Base-by-base conservation (phyloP, 2,888 invertebrate genomes). In the Eustalomyia histrio region DNA sequence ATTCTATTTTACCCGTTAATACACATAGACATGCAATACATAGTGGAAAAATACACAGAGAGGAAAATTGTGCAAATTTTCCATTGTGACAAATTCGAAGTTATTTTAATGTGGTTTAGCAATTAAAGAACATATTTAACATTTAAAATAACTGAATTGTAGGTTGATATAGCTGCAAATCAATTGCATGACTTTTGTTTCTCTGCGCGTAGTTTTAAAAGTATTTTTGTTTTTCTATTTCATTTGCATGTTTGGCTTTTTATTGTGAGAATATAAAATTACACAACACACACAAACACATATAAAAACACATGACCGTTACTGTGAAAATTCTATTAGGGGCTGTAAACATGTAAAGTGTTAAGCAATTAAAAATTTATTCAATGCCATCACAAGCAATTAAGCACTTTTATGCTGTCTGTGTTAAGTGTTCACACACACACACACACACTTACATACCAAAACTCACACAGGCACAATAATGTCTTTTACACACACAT, bases 341-440 rank as follows among this genome's bases (percentile, higher is more conserved):
- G 86, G 85, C 84, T 86, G 88, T 87, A 87, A 87, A 86, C 88
- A 88, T 88, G 89, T 87, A 88, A 88, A 89, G 89, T 89, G 89
- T 88, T 87, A 89, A 89, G 87, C 89, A 89, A 89, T 89, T 89
- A 89, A 89, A 89, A 89, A 89, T 89, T 88, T 89, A 89, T 89
- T 89, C 89, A 89, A 89, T 88, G 87, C 88, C 88, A 87, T 89
- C 88, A 88, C 89, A 88, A 89, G 89, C 89, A 89, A 89, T 89
- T 89, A 89, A 88, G 88, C 88, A 86, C 87, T 88, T 88, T 88
- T 86, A 87, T 86, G 86, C 86, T 86, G 83, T 76, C 53, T 68
- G 58, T 69, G 64, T 43, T 35, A 78, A 47, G 52, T 18, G 55
- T 47, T 63, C 29, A 24, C 35, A 47, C 12, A 67, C 29, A 24